These are phyloP conservation scores for Myotis vivesi DNA, from an alignment of 2,797 vertebrate genomes.

Conservation along the genomic window DNA sequence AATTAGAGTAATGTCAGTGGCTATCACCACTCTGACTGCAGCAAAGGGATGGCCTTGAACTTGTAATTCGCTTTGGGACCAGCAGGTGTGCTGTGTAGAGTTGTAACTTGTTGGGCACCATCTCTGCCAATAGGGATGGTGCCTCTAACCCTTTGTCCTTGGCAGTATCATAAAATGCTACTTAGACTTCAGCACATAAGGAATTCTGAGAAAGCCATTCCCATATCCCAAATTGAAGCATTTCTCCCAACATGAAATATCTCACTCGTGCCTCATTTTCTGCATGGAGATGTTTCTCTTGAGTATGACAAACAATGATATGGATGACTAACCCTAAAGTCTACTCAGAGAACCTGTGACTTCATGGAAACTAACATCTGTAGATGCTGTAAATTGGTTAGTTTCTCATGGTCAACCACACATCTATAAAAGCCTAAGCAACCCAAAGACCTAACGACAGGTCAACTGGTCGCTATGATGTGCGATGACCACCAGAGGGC, in stretches of 20 bases:
- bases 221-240: background rate
- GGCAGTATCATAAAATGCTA: background rate
- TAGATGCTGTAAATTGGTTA: background rate
- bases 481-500: too few species aligned
- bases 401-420: background rate
- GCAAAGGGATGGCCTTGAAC: background rate
- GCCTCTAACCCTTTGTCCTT: background rate
- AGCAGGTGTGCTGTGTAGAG: background rate
- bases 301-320: background rate
- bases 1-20: background rate
- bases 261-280: background rate
- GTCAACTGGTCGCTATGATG: too few species aligned
- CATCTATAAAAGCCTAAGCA: background rate
- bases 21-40: background rate
- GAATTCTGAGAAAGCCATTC: conserved; percentile 4
- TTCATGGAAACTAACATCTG: background rate
- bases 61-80: background rate
- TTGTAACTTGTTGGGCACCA: background rate
- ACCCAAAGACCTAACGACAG: too few species aligned
- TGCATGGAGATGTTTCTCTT: background rate
- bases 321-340: background rate
- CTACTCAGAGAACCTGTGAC: background rate
- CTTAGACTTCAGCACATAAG: conserved; percentile 18
- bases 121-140: background rate
- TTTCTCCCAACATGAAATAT: background rate